phyloP scores from a whole-genome alignment of 1,140 invertebrate species.

The Scylla paramamosain region DNA sequence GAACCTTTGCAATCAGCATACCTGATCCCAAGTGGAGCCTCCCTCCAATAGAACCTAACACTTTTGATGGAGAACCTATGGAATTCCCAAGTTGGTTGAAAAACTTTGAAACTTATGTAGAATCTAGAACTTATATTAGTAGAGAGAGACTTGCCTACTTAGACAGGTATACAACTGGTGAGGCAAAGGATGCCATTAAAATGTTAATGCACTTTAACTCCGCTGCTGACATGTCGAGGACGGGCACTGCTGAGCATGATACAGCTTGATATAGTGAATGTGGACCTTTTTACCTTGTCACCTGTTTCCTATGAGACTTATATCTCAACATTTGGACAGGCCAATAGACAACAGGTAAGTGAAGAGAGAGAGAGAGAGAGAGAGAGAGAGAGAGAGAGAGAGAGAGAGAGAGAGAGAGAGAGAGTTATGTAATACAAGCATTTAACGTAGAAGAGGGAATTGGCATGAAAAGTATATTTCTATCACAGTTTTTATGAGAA shows the following conservation, averaged over 20 bases:
- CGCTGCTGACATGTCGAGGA: constrained; percentile 83
- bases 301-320: constrained; percentile 89
- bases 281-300: constrained; percentile 86
- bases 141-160: no score
- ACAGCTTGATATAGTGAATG: constrained; percentile 85
- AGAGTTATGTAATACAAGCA: not conserved
- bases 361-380: not conserved
- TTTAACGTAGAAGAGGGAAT: not conserved
- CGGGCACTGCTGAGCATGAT: constrained; percentile 87
- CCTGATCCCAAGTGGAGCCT: no score
- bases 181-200: no score
- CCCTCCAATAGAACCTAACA: no score
- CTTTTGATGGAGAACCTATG: no score
- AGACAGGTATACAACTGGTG: no score
- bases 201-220: no score
- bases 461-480: not conserved
- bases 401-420: not conserved
- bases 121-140: no score
- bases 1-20: no score
- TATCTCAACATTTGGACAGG: constrained; percentile 87
- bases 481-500: no score
- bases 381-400: not conserved
- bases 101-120: no score
- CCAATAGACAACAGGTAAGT: constrained; percentile 81
- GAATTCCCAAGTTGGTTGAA: no score